Evolutionary conservation across 2,888 invertebrate species (phyloP).

Genomic region (Steinernema hermaphroditum): DNA sequence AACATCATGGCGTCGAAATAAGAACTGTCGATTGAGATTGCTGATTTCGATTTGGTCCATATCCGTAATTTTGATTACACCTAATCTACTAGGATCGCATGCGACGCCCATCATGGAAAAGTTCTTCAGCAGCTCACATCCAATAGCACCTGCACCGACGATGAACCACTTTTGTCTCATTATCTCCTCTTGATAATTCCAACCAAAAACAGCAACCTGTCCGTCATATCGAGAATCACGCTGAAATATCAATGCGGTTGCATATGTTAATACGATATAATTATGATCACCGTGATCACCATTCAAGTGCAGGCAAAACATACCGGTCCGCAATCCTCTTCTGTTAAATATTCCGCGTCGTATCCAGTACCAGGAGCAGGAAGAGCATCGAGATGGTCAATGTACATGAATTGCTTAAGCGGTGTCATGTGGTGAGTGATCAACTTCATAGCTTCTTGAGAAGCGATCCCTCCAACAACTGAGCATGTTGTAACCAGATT

Average conservation of each 20-base stretch:
- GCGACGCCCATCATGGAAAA: constrained; percentile 98
- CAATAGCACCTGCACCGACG: constrained; percentile 72
- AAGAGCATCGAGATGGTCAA: constrained; percentile 83
- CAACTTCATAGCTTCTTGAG: constrained; percentile 90
- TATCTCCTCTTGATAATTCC: constrained; percentile 82
- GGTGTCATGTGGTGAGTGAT: constrained; percentile 66
- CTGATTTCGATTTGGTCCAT: constrained; percentile 99
- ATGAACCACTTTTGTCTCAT: constrained; percentile 74
- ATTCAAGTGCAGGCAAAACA: too few relatives aligned
- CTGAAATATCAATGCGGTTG: background rate
- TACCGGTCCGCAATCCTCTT: constrained; percentile 42
- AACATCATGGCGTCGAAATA: constrained; percentile 91
- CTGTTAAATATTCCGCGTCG: constrained; percentile 48
- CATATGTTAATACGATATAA: too few relatives aligned
- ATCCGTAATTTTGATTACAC: constrained; percentile 85
- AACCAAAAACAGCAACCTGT: constrained; percentile 89
- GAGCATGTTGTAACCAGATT: constrained; percentile 78
- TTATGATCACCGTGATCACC: background rate
- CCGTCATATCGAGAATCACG: constrained; percentile 74
- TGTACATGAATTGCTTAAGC: constrained; percentile 73
- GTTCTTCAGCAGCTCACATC: constrained; percentile 96
- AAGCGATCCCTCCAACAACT: constrained; percentile 87
- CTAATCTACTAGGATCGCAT: constrained; percentile 61
- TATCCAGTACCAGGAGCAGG: constrained; percentile 68
- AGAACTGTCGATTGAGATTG: constrained; percentile 95